Conservation (phyloP, 2,797 vertebrate genomes). For the Crax fasciolata region DNA sequence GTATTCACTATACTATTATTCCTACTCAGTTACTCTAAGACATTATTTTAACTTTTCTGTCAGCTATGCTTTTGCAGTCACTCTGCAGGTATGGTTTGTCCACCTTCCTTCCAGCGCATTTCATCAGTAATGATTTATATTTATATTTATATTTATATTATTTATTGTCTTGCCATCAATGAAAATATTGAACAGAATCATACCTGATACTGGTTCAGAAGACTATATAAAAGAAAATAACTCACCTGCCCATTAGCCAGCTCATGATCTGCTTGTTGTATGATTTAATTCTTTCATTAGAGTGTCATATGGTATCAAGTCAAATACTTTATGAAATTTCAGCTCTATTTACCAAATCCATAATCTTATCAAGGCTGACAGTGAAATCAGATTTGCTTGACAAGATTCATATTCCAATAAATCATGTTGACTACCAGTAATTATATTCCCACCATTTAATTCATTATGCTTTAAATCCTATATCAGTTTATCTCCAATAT, state of each 20-base stretch:
- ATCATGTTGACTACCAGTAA: neutral
- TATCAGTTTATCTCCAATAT: neutral
- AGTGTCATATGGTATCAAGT: neutral
- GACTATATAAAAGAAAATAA: neutral
- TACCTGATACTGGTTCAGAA: neutral
- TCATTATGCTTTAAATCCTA: neutral
- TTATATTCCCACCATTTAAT: neutral
- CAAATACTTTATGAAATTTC: conserved; percentile 16
- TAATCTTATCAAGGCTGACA: neutral
- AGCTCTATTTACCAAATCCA: conserved; percentile 5
- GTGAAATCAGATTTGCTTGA: conserved; percentile 16
- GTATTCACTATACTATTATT: neutral
- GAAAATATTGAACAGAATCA: neutral
- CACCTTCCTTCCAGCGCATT: neutral
- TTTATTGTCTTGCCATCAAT: neutral
- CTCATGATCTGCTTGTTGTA: neutral
- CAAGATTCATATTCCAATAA: conserved; percentile 18
- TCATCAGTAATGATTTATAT: neutral
- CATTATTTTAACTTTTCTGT: neutral
- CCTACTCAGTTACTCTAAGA: neutral
- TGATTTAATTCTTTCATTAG: neutral
- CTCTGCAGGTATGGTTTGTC: neutral
- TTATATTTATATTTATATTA: too few relatives aligned
- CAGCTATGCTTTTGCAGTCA: neutral
- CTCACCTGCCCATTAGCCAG: neutral